Percentiles rank a stretch among this genome's conserved stretches.
Evolutionary conservation across 1,140 invertebrate genomes (phyloP).

Genomic region (Drosophila teissieri): DNA sequence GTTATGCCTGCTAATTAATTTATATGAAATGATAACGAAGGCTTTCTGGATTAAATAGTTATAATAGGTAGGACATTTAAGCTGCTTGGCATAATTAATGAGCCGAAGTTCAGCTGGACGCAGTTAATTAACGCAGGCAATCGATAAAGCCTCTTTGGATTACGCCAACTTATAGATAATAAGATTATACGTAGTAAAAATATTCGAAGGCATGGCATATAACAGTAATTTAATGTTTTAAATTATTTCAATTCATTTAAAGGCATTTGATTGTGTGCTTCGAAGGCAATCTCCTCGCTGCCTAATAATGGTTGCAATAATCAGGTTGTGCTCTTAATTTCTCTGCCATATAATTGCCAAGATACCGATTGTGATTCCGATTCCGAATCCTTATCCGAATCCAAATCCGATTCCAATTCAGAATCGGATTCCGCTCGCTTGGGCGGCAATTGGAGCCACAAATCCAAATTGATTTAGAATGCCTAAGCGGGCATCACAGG

Average conservation of each 20-base stretch:
- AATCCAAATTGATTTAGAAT: slow-evolving; percentile 45
- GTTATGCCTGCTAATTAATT: slow-evolving; percentile 2
- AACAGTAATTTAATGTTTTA: no score
- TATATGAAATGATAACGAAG: neutral
- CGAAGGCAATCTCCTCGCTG: no score
- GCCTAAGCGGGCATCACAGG: slow-evolving; percentile 25
- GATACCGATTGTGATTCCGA: neutral
- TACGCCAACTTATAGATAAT: no score
- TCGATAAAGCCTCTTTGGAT: no score
- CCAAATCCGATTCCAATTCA: no score
- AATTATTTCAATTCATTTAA: no score
- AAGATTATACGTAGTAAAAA: no score
- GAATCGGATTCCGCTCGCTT: slow-evolving; percentile 9
- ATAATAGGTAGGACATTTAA: neutral
- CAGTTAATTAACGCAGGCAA: neutral
- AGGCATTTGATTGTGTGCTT: no score
- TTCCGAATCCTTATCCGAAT: no score
- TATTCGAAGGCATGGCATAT: no score
- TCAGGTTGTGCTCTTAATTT: neutral
- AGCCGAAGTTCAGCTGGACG: no score
- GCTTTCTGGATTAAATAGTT: neutral
- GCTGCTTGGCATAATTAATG: neutral
- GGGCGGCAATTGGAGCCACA: slow-evolving; percentile 6
- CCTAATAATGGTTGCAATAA: neutral
- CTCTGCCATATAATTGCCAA: slow-evolving; percentile 2